Percentiles rank a stretch among this genome's conserved stretches.
phyloP scores from a whole-genome alignment of 2,113 vertebrate species.

The Condylura cristata region DNA sequence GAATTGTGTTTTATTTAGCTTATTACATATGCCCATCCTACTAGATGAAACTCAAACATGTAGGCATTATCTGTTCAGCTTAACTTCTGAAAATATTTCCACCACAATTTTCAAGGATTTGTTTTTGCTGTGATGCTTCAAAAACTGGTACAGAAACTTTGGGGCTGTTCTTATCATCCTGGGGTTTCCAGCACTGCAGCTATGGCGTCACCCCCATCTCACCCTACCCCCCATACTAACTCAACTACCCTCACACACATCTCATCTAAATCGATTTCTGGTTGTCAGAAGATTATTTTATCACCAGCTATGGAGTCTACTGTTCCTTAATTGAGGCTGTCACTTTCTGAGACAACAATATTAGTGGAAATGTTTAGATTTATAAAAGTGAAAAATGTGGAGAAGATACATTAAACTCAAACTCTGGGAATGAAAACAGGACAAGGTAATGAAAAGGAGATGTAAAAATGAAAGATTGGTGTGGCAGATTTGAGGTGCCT shows the following conservation, averaged over 20 bases:
- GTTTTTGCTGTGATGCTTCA: background rate
- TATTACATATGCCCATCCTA: background rate
- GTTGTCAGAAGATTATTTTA: background rate
- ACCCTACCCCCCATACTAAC: background rate
- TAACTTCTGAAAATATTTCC: background rate
- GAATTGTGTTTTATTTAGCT: background rate
- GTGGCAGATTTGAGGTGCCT: background rate
- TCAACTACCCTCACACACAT: background rate
- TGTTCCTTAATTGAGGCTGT: background rate
- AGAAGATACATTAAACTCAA: background rate
- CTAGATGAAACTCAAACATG: background rate
- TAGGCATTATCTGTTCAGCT: background rate
- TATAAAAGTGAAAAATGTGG: background rate
- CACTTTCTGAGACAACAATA: background rate
- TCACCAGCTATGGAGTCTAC: background rate
- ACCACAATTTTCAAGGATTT: background rate
- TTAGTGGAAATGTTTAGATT: background rate
- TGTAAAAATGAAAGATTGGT: background rate
- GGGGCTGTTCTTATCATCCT: background rate
- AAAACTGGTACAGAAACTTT: background rate
- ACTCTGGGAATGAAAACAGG: background rate
- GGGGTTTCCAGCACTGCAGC: background rate
- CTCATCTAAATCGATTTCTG: background rate
- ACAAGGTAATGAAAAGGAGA: constrained; percentile 2
- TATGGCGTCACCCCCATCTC: too few relatives aligned